A percentile compares a stretch with the other conserved stretches of the same genome.
phyloP scores from a whole-genome alignment of 2,888 invertebrate genomes.

The Cheilosia pagana region DNA sequence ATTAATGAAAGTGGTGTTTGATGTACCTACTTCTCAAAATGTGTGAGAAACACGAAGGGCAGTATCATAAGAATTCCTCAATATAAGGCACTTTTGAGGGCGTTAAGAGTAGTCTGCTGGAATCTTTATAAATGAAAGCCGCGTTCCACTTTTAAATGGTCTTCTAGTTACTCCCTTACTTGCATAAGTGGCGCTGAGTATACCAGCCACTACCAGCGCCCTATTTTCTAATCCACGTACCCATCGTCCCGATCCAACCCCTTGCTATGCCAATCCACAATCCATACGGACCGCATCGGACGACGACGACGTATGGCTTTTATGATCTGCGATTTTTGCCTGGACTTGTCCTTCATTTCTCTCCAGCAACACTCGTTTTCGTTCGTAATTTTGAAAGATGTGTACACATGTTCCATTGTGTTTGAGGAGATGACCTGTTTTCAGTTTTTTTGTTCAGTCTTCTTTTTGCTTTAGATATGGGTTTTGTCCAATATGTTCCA shows the following conservation, averaged over 20 bases:
- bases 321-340: conserved; percentile 63
- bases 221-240: background rate
- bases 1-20: too few relatives aligned
- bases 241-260: background rate
- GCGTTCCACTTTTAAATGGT: too few relatives aligned
- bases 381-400: conserved; percentile 43
- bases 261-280: conserved; percentile 17
- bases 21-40: too few relatives aligned
- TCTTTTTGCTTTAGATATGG: conserved; percentile 11
- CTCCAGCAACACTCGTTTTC: background rate
- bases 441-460: conserved; percentile 5
- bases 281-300: conserved; percentile 51
- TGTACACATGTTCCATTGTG: conserved; percentile 57
- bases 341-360: conserved; percentile 28
- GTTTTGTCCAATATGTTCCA: conserved; percentile 65
- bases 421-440: conserved; percentile 54
- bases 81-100: too few relatives aligned
- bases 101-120: too few relatives aligned
- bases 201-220: too few relatives aligned
- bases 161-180: too few relatives aligned
- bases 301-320: conserved; percentile 66
- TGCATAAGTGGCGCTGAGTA: too few relatives aligned
- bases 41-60: too few relatives aligned
- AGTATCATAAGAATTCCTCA: too few relatives aligned
- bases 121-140: too few relatives aligned